Conservation (phyloP, 2,113 vertebrate species). For the Gopherus flavomarginatus region DNA sequence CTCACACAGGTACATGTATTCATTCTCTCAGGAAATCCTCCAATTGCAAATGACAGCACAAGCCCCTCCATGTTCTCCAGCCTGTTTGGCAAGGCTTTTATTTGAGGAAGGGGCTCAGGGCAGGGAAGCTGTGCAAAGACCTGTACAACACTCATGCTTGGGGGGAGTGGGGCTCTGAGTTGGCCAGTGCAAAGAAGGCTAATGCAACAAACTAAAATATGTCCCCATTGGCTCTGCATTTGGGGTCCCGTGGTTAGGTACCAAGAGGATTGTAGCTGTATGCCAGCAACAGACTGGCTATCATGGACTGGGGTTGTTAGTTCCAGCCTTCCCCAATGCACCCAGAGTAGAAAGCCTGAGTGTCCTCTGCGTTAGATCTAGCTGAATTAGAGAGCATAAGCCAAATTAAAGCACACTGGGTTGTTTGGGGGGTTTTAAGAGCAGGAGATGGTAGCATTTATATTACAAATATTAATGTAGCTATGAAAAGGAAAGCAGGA, state of each 20-base stretch:
- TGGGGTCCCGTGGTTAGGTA: fast-evolving
- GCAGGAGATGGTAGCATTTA: too few species aligned
- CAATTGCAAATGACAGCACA: neutral
- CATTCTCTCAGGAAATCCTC: neutral
- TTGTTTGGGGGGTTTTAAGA: too few species aligned
- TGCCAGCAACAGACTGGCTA: neutral
- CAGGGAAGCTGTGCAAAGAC: too few species aligned
- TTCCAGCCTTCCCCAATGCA: neutral
- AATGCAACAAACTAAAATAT: fast-evolving
- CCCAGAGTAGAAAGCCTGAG: fast-evolving
- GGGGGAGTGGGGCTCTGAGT: neutral
- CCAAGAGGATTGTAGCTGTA: fast-evolving
- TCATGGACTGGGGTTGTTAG: neutral
- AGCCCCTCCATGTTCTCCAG: fast-evolving
- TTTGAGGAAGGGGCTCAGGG: neutral
- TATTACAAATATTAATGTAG: too few species aligned
- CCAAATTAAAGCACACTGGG: neutral
- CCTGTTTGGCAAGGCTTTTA: neutral
- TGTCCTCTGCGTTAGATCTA: fast-evolving
- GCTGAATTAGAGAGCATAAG: neutral
- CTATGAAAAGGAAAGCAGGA: neutral
- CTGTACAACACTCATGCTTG: fast-evolving
- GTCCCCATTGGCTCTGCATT: fast-evolving
- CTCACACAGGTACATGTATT: neutral
- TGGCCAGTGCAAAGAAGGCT: neutral